A percentile compares a stretch with the other conserved stretches of the same genome.
These are phyloP conservation scores for Harpalus rufipes DNA, from an alignment of 2,888 invertebrate genomes.

Conservation along the genomic window DNA sequence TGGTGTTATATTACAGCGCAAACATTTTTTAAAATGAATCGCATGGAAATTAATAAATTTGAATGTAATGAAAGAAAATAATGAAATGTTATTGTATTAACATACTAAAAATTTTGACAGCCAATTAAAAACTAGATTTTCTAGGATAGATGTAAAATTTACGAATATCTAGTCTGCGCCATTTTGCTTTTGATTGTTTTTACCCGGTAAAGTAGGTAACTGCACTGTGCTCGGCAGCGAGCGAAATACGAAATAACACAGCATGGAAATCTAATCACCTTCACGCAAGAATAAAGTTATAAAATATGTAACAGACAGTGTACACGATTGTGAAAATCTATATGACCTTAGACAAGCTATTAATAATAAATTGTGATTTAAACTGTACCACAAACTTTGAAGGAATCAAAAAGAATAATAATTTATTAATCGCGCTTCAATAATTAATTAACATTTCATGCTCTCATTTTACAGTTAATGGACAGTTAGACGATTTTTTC, in stretches of 20 bases:
- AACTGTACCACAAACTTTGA: not conserved
- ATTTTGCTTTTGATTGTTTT: conserved; percentile 56
- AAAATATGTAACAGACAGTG: conserved; percentile 27
- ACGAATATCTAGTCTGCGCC: conserved; percentile 56
- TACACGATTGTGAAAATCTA: conserved; percentile 36
- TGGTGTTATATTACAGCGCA: not conserved
- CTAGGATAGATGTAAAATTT: conserved; percentile 28
- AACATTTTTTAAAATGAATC: not conserved
- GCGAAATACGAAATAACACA: conserved; percentile 34
- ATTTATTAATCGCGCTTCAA: conserved; percentile 13
- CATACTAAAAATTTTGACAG: conserved; percentile 66
- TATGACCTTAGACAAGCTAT: conserved; percentile 25
- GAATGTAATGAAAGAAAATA: conserved; percentile 36
- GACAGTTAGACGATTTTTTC: not conserved
- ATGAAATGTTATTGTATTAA: conserved; percentile 41
- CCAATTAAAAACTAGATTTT: conserved; percentile 56
- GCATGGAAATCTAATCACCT: not conserved
- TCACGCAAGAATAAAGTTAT: conserved; percentile 18
- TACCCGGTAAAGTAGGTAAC: conserved; percentile 53
- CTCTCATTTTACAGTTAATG: conserved; percentile 6
- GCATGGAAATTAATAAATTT: conserved; percentile 14
- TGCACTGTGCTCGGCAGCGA: not conserved
- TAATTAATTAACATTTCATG: conserved; percentile 16
- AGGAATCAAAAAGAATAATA: not conserved
- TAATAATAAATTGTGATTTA: conserved; percentile 24